Evolutionary conservation across 1,140 invertebrate species (phyloP).

Genomic region (Bradysia coprophila): DNA sequence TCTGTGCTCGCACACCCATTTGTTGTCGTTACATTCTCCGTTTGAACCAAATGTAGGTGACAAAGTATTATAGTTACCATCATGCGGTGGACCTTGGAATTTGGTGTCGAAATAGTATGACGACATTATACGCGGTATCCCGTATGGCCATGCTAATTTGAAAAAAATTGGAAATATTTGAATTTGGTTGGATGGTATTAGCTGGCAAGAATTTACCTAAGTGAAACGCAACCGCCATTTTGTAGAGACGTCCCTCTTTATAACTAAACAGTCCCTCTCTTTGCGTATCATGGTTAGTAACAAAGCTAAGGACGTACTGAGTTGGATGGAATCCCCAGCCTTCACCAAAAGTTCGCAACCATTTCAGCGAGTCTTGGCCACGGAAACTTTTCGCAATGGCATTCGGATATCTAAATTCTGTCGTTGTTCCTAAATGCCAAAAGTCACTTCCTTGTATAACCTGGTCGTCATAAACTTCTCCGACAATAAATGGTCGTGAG

Average conservation of each 20-base stretch:
- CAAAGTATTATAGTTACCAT: slow-evolving; percentile 35
- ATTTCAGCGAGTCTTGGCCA: slow-evolving; percentile 5
- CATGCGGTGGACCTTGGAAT: slow-evolving; percentile 35
- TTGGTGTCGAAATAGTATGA: slow-evolving; percentile 29
- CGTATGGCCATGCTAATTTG: slow-evolving; percentile 58
- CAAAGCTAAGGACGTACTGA: slow-evolving; percentile 34
- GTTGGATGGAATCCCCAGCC: slow-evolving; percentile 34
- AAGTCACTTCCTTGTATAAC: slow-evolving; percentile 31
- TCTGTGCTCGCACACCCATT: slow-evolving; percentile 67
- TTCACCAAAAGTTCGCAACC: slow-evolving; percentile 29
- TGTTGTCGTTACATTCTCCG: slow-evolving; percentile 39
- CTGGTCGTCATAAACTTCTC: slow-evolving; percentile 57
- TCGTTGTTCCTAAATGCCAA: slow-evolving; percentile 41
- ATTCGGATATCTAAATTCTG: slow-evolving; percentile 50
- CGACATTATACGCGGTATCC: slow-evolving; percentile 46
- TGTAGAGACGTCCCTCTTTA: slow-evolving; percentile 36
- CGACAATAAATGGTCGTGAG: slow-evolving; percentile 44
- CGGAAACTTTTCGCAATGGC: slow-evolving; percentile 27
- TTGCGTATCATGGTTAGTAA: slow-evolving; percentile 43
- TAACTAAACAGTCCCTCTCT: slow-evolving; percentile 30
- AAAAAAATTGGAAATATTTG: too few relatives aligned
- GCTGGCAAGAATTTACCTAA: too few relatives aligned
- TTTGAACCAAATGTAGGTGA: slow-evolving; percentile 33
- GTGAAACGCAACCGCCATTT: slow-evolving; percentile 47
- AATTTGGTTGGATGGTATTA: too few relatives aligned